Base-by-base conservation (phyloP, 2,113 vertebrate genomes). In the Elachura formosa region DNA sequence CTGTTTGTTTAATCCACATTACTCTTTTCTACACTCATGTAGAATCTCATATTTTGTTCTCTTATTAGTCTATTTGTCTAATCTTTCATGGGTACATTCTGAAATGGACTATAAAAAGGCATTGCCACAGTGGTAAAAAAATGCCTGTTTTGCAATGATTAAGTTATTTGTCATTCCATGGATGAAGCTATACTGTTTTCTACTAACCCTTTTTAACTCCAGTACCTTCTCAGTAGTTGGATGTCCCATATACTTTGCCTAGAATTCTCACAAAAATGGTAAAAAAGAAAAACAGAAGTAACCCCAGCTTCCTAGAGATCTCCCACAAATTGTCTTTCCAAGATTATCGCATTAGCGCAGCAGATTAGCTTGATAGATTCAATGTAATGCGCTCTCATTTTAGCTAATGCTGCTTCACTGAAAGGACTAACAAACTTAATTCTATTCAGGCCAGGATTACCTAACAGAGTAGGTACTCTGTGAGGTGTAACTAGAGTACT, bases 361-460 rank as follows among this genome's bases (percentile, higher is more conserved):
- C 85, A 94, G 87, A 95, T 95, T 80, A 96, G 14, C 62, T 85
- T 64, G 67, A 79, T 40, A 91, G 81, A 62, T 46, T 56, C 41
- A 69, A 89, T 85, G 91, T 83, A 93, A 94, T 89, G 41, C 2
- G 2, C 62, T 95, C 87, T 87, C 62, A 45, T 79, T 94, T 90
- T 84, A 84, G 74, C 71, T 93, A 89, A 94, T 76, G 81, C 81
- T 89, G 58, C 87, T 89, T 95, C 86, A 82, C 58, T 54, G 61
- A 78, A 91, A 29, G 56, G 58, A 24, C 81, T 92, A 95, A 91
- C 71, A 94, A 96, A 84, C 24, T 82, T 92, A 94, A 93, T 95
- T 93, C 84, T 83, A 46, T 54, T 49, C 71, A 69, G 81, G 46
- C 16, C 51, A 90, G 94, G 87, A 94, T 94, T 96, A 93, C 69